Evolutionary conservation across 1,140 invertebrate genomes (phyloP).

Genomic region (Papilio machaon): DNA sequence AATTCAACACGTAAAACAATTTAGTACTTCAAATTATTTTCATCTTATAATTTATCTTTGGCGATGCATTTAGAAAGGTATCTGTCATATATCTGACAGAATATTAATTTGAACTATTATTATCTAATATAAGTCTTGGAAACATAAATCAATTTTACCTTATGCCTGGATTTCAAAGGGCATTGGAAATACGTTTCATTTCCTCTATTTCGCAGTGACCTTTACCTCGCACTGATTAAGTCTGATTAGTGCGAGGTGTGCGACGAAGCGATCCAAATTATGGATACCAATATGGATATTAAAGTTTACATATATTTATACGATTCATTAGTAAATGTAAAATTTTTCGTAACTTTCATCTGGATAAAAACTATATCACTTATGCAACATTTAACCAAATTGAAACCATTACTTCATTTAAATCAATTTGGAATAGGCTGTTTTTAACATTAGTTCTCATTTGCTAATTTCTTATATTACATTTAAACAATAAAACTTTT

Average conservation of each 20-base stretch:
- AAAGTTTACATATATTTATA: not conserved
- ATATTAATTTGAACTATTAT: not conserved
- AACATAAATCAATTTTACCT: constrained; percentile 33
- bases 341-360: not conserved
- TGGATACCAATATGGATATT: not conserved
- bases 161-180: constrained; percentile 15
- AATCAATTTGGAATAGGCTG: too few species aligned
- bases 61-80: too few species aligned
- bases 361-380: too few species aligned
- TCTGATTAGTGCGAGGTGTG: constrained; percentile 31
- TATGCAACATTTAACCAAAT: too few species aligned
- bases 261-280: constrained; percentile 13
- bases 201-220: constrained; percentile 30
- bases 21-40: too few species aligned
- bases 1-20: too few species aligned
- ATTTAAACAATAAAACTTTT: too few species aligned
- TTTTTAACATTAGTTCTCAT: too few species aligned
- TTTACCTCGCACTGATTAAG: constrained; percentile 20
- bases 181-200: constrained; percentile 32
- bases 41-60: too few species aligned
- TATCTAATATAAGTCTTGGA: not conserved
- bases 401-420: too few species aligned
- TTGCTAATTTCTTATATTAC: too few species aligned
- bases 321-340: not conserved
- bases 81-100: not conserved